A percentile compares a stretch with the other conserved stretches of the same genome.
phyloP scores from a whole-genome alignment of 2,113 vertebrate genomes.

The Scolopax mira region DNA sequence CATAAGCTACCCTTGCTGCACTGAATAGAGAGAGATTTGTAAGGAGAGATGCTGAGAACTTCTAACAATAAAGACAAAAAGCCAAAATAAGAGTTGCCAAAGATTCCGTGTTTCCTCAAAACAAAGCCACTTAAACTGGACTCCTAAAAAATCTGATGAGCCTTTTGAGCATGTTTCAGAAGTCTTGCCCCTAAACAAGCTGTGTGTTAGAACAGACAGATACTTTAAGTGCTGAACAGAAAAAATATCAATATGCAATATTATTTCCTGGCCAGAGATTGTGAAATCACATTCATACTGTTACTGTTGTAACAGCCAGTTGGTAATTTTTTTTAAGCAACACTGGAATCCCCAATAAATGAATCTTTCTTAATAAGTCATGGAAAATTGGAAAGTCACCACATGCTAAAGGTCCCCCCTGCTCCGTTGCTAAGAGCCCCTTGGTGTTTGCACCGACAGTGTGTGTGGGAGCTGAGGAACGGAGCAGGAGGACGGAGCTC shows the following conservation, averaged over 20 bases:
- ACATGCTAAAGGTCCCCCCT: not conserved
- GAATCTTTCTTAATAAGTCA: not conserved
- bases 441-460: not conserved
- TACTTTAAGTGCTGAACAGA: not conserved
- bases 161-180: not conserved
- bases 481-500: not conserved
- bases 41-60: not conserved
- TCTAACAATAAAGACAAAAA: not conserved
- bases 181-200: not conserved
- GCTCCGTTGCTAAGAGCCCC: fast-evolving
- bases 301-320: not conserved
- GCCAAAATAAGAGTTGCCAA: not conserved
- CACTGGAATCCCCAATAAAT: not conserved
- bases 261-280: not conserved
- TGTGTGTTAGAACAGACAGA: not conserved
- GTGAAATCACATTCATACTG: constrained; percentile 22
- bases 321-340: constrained; percentile 16
- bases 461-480: fast-evolving
- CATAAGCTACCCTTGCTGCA: not conserved
- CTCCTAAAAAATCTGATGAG: not conserved
- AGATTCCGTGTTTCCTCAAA: not conserved
- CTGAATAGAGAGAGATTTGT: not conserved
- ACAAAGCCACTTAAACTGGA: not conserved
- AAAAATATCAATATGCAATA: not conserved
- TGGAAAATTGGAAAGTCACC: not conserved